These are phyloP conservation scores for Rhopalosiphum maidis DNA, from an alignment of 1,140 invertebrate genomes.

Conservation along the genomic window DNA sequence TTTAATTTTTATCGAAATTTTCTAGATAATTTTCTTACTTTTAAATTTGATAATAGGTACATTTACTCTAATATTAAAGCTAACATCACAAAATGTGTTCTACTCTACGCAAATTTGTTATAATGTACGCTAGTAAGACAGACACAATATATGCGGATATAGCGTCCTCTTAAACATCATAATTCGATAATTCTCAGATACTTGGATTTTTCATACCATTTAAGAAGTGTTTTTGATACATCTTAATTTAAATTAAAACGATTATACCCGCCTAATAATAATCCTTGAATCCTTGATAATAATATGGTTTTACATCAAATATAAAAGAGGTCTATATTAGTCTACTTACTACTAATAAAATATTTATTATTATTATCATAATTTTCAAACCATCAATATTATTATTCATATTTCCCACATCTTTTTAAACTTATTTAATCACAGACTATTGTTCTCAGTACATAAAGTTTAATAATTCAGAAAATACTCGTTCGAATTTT, in stretches of 20 bases:
- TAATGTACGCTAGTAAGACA: too few relatives aligned
- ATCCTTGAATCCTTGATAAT: background rate
- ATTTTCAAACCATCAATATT: background rate
- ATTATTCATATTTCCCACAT: too few relatives aligned
- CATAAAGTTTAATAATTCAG: background rate
- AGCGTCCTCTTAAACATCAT: too few relatives aligned
- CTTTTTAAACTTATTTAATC: background rate
- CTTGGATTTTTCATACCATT: background rate
- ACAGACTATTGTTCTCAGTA: background rate
- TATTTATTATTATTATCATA: too few relatives aligned
- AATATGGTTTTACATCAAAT: too few relatives aligned
- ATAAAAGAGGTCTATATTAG: background rate
- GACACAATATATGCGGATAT: too few relatives aligned
- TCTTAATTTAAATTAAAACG: background rate
- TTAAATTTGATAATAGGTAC: too few relatives aligned
- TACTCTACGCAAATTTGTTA: too few relatives aligned
- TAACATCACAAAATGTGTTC: too few relatives aligned
- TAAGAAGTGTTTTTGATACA: background rate
- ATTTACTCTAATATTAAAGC: too few relatives aligned
- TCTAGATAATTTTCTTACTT: too few relatives aligned
- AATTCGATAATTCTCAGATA: background rate
- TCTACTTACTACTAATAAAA: background rate
- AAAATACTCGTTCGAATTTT: background rate
- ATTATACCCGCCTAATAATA: background rate
- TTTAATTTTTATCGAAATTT: too few relatives aligned